Percentiles rank a stretch among this genome's conserved stretches.
Evolutionary conservation across 2,888 invertebrate genomes (phyloP).

Genomic region (Sinelater perroti): DNA sequence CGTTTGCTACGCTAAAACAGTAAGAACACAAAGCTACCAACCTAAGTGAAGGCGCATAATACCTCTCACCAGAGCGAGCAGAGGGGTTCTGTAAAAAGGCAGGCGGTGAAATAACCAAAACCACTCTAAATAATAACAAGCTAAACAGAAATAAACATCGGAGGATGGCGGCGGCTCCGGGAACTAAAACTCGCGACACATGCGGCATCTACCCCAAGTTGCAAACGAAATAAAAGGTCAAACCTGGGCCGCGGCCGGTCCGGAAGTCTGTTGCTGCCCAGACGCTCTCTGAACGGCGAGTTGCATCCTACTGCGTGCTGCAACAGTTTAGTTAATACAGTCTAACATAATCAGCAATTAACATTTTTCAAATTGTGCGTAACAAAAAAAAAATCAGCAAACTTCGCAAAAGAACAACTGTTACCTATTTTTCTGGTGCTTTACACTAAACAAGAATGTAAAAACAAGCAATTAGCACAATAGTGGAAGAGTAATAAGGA

Average conservation of each 20-base stretch:
- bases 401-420: no score
- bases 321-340: no score
- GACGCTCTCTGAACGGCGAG: constrained; percentile 88
- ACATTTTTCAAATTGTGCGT: no score
- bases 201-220: constrained; percentile 25
- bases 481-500: no score
- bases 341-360: no score
- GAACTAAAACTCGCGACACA: neutral
- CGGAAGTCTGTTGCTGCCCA: constrained; percentile 87
- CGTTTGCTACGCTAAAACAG: no score
- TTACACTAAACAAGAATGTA: no score
- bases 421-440: no score
- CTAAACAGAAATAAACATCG: constrained; percentile 6
- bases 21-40: constrained; percentile 47
- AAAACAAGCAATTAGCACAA: no score
- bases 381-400: no score
- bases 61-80: constrained; percentile 57
- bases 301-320: constrained; percentile 70
- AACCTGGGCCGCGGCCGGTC: constrained; percentile 83
- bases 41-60: constrained; percentile 56
- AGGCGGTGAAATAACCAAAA: constrained; percentile 43
- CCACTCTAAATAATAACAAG: constrained; percentile 11
- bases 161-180: neutral
- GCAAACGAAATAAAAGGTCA: constrained; percentile 31
- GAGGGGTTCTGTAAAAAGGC: constrained; percentile 56